A percentile compares a stretch with the other conserved stretches of the same genome.
Evolutionary conservation across 2,113 vertebrate species (phyloP).

Genomic region (Tyto alba): DNA sequence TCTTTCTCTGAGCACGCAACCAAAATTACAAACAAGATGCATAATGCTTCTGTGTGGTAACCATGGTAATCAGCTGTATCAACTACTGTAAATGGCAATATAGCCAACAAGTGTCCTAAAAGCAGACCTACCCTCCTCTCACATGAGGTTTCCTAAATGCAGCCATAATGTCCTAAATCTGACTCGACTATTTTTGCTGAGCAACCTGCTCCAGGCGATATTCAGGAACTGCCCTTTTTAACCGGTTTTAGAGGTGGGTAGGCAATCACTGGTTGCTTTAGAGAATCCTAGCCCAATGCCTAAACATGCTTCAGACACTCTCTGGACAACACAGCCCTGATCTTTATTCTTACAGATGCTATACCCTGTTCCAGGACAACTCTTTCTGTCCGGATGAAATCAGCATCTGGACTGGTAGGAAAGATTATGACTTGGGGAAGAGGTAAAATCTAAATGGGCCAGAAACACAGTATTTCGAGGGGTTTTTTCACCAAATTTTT

Average conservation of each 20-base stretch:
- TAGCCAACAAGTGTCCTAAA: constrained; percentile 9
- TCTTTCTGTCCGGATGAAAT: neutral
- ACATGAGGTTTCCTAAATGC: neutral
- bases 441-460: neutral
- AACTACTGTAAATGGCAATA: constrained; percentile 46
- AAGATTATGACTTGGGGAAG: neutral
- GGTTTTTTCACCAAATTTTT: neutral
- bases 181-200: neutral
- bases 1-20: constrained; percentile 28
- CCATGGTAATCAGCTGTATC: constrained; percentile 68
- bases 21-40: constrained; percentile 65
- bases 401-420: neutral
- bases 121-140: neutral
- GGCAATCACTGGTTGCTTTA: neutral
- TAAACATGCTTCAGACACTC: neutral
- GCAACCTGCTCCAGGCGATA: neutral
- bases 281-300: neutral
- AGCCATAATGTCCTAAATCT: neutral
- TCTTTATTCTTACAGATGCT: neutral
- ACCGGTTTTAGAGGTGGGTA: neutral
- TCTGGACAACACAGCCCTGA: neutral
- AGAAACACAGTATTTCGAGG: neutral
- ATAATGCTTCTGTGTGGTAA: constrained; percentile 57
- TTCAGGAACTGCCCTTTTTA: neutral
- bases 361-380: neutral